Base-by-base conservation (phyloP, 2,797 vertebrate species). In the Coregonus suidteri region DNA sequence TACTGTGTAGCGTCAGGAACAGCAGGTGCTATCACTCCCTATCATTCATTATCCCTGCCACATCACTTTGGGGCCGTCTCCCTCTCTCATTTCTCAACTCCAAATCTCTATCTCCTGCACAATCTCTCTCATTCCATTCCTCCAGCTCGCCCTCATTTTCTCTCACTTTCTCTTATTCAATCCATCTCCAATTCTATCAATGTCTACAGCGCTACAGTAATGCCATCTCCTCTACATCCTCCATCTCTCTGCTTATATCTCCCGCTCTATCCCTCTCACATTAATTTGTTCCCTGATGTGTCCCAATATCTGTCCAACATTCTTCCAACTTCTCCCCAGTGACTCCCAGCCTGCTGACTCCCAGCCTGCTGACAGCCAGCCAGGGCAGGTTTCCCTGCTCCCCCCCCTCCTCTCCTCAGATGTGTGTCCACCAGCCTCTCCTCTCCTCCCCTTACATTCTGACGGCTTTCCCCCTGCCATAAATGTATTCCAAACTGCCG, bases 31-130 rank as follows among this genome's bases (percentile, higher is more conserved):
- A 87, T 87, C 88, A 78, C 86, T 88, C 82, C 82, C 88, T 82
- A 89, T 91, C 91, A 93, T 93, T 92, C 92, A 92, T 93, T 91
- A 91, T 90, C 84, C 82, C 82, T 73, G 77, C 86, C 82, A 86
- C 86, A 89, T 92, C 82, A 91, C 90, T 91, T 89, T 78, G 14
- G 87, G 86, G 87, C 76, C 35, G 79, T 80, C 85, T 89, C 56
- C 13, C 20, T 75, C 69, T 35, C 51, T 53, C 85, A 82, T 84
- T 83, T 78, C 80, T 78, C 76, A 88, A 89, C 83, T 88, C 83
- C 70, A 82, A 84, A 89, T 84, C 83, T 82, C 78, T 79, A 88
- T 89, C 83, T 87, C 82, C 77, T 81, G 78, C 84, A 83, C 78
- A 79, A 79, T 89, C 30, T 18, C 71, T 80, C 77, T 75, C 79